Conservation (phyloP, 2,797 vertebrate genomes). For the Bufotes viridis region DNA sequence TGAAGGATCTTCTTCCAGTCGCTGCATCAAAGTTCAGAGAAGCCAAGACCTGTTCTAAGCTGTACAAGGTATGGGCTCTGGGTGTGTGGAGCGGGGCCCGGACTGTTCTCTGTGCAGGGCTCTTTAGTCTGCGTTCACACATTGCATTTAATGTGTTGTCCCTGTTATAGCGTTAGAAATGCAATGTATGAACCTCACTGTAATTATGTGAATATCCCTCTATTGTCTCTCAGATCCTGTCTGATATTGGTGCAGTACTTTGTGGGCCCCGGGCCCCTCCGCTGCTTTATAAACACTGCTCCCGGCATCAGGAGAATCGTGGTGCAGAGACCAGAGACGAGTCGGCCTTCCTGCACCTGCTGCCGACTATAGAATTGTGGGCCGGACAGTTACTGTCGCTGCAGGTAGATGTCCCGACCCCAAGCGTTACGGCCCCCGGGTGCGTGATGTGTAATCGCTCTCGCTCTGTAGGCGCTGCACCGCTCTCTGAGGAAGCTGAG, state of each 20-base stretch:
- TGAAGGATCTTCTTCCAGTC: slow-evolving; percentile 46
- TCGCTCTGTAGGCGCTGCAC: slow-evolving; percentile 78
- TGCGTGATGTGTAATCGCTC: background rate
- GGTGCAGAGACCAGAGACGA: slow-evolving; percentile 58
- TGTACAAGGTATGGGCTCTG: slow-evolving; percentile 63
- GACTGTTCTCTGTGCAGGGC: too few species aligned
- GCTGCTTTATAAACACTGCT: slow-evolving; percentile 71
- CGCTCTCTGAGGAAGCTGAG: slow-evolving; percentile 75
- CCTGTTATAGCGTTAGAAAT: too few species aligned
- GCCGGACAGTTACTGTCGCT: slow-evolving; percentile 80
- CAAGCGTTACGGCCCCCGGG: background rate
- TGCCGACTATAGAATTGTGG: slow-evolving; percentile 82
- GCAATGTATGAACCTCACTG: too few species aligned
- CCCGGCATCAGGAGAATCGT: slow-evolving; percentile 62
- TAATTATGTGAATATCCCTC: too few species aligned
- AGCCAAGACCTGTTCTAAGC: slow-evolving; percentile 44
- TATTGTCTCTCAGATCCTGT: slow-evolving; percentile 76
- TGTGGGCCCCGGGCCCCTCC: slow-evolving; percentile 74
- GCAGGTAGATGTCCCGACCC: slow-evolving; percentile 72
- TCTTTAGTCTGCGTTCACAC: too few species aligned
- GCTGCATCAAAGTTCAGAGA: slow-evolving; percentile 23
- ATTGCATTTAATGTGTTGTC: too few species aligned
- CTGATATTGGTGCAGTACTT: slow-evolving; percentile 75
- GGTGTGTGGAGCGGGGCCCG: too few species aligned
- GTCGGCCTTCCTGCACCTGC: slow-evolving; percentile 76